These are phyloP conservation scores for Ctenopoma multispine DNA, from an alignment of 2,797 vertebrate genomes.

Conservation along the genomic window DNA sequence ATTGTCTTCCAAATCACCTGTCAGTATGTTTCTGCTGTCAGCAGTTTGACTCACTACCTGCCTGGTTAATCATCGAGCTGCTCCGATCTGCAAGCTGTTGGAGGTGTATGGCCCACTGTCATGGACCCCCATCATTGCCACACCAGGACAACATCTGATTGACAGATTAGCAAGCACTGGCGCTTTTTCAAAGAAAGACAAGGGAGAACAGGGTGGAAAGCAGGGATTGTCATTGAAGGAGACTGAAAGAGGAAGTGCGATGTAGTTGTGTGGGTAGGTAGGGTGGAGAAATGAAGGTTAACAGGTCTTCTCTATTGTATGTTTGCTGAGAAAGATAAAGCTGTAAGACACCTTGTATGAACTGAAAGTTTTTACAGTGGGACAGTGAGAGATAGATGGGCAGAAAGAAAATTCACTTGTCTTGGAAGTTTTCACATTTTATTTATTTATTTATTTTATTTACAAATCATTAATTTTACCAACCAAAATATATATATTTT, in stretches of 20 bases:
- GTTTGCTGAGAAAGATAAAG: constrained; percentile 35
- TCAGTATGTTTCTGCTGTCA: constrained; percentile 83
- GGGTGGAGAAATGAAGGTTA: constrained; percentile 38
- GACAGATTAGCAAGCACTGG: constrained; percentile 86
- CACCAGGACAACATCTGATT: constrained; percentile 83
- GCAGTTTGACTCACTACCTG: constrained; percentile 87
- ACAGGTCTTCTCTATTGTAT: constrained; percentile 40
- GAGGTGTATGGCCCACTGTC: constrained; percentile 79
- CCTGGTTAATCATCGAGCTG: constrained; percentile 88
- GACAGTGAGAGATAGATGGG: background rate
- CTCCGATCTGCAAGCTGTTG: constrained; percentile 72
- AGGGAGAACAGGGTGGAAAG: constrained; percentile 51
- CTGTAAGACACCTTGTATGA: constrained; percentile 28
- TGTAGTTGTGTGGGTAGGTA: constrained; percentile 56
- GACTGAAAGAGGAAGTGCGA: constrained; percentile 59
- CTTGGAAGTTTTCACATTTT: too few relatives aligned
- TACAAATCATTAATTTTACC: too few relatives aligned
- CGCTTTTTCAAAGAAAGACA: constrained; percentile 79
- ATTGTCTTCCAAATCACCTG: constrained; percentile 89
- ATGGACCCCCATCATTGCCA: constrained; percentile 69
- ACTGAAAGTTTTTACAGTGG: constrained; percentile 30
- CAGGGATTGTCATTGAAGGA: constrained; percentile 69
- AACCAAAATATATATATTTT: too few relatives aligned
- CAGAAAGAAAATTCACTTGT: background rate
- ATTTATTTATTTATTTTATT: too few relatives aligned